Percentiles rank a stretch among this genome's conserved stretches.
These are phyloP conservation scores for Pygathrix nemaeus DNA, from an alignment of 2,113 vertebrate species.

Conservation along the genomic window DNA sequence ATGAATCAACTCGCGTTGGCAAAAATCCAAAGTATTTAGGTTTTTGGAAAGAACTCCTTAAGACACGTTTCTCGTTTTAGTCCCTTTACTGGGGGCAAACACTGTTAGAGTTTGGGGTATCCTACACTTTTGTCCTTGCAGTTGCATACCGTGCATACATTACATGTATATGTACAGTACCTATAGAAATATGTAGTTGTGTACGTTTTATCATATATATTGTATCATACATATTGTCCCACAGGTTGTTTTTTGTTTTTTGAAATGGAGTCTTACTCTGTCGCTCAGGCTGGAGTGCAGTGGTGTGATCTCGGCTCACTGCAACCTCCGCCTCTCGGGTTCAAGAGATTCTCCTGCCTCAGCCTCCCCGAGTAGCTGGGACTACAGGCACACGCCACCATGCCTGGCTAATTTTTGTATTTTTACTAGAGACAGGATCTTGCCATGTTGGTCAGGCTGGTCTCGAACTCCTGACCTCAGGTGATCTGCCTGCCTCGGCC, in stretches of 20 bases:
- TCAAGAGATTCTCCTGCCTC: no score
- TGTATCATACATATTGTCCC: not conserved
- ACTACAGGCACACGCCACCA: no score
- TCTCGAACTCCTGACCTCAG: no score
- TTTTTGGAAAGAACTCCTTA: constrained; percentile 19
- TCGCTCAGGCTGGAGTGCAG: no score
- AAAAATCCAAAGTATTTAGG: not conserved
- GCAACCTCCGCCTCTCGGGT: no score
- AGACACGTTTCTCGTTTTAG: not conserved
- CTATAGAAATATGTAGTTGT: not conserved
- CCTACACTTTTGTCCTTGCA: not conserved
- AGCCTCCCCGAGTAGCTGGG: no score
- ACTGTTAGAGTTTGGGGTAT: not conserved
- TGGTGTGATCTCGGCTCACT: no score
- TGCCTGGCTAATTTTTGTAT: no score
- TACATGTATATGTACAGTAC: not conserved
- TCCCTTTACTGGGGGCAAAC: not conserved
- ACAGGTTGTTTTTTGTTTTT: not conserved
- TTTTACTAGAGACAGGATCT: no score
- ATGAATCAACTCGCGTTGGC: not conserved
- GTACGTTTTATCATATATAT: not conserved
- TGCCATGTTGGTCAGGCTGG: no score
- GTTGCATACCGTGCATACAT: not conserved
- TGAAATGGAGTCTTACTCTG: no score
- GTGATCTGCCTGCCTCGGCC: no score